Evolutionary conservation across 2,888 invertebrate genomes (phyloP), one percentile per base, ranked within the genome.

Genomic region (Tipula unca): DNA sequence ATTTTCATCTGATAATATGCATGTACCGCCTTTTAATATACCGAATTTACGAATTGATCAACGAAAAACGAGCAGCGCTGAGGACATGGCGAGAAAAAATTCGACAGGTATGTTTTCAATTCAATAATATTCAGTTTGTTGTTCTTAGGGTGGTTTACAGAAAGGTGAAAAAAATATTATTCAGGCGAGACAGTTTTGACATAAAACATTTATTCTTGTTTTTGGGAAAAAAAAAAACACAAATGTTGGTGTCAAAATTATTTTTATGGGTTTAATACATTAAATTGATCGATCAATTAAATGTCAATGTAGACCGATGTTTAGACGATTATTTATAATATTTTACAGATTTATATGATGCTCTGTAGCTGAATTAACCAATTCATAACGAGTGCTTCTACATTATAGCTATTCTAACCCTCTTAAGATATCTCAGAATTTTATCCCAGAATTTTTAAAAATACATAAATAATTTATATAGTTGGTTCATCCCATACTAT

Each of bases 51-150:
- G 96, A 86, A 95, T 96, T 87, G 96, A 96, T 89, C 95, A 96
- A 89, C 93, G 97, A 87, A 97, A 97, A 91, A 97, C 97, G 1
- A 96, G 96, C 84, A 96, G 96, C 88, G 97, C 97, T 5, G 97
- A 97, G 90, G 96, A 97, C 89, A 96, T 97, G 96, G 96, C 96
- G 29, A 93, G 96, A 88, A 96, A 96, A 90, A 96, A 96, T 89
- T 96, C 96, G 8, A 94, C 95, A 89, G 94, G 95, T 93, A 91
- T 89, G 90, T 88, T 36, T 29, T 69, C 69, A 69, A 69, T 69
- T 10, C 25, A 69, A 25, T 3, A 8, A 48, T 17, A 17, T 35
- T 42, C 14, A 32, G 0, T 32, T 32, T 32, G 32, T 85, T 29
- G 10, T 17, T 84, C 25, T 83, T 29, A n/a, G n/a, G n/a, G n/a